Base-by-base conservation (phyloP, 53 echinoderm and acorn worm species). In the Henricia sp. region DNA sequence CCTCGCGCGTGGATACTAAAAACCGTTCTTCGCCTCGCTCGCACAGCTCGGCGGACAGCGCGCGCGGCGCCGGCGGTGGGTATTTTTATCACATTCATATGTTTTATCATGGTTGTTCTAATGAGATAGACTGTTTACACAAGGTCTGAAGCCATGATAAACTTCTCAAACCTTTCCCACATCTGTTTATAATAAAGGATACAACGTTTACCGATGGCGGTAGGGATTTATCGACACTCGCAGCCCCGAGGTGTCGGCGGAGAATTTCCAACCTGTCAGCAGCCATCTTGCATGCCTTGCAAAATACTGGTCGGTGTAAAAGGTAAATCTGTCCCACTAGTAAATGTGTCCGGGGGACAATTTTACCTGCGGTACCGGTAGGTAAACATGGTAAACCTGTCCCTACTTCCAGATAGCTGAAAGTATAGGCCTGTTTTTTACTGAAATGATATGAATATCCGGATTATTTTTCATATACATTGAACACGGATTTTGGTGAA, bases 261-360 rank as follows among this genome's bases (percentile, higher is more conserved):
- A 84, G 54, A 39, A 84, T 41, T 14, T 43, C 37, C 40, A 84
- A 52, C 12, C 84, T 73, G n/a, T 53, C 71, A 13, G 24, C 71
- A 40, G 83, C 83, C 83, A 83, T 83, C 37, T n/a, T 82, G 21
- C 21, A n/a, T n/a, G n/a, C n/a, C n/a, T n/a, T n/a, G n/a, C n/a
- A n/a, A n/a, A n/a, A n/a, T n/a, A n/a, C 41, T 55, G 0, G 0
- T 4, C 19, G 19, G 13, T 29, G 26, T 8, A 4, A 10, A 34
- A 21, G 36, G 34, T 14, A 6, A 67, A 3, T 2, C 68, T 12
- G 16, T 23, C 26, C 28, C 1, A 39, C 16, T 9, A 70, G 50
- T 51, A 63, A 14, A 27, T 63, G 34, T 17, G 5, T 21, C 19
- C 64, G 64, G n/a, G n/a, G n/a, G n/a, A n/a, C n/a, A n/a, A n/a